A percentile compares a stretch with the other conserved stretches of the same genome.
phyloP scores from a whole-genome alignment of 2,888 invertebrate species.

The Amorpha juglandis region DNA sequence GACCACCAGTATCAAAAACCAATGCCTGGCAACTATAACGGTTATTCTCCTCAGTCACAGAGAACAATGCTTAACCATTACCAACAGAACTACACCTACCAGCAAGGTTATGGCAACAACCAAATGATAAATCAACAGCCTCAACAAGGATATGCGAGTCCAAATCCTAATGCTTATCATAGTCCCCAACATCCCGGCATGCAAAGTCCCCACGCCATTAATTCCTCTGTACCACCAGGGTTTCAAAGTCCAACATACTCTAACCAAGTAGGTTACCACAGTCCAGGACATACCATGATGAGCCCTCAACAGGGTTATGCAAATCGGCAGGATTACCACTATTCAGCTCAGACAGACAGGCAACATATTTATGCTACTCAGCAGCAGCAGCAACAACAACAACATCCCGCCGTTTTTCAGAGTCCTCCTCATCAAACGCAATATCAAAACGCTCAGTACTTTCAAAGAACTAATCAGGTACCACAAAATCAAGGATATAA shows the following conservation, averaged over 20 bases:
- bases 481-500: slow-evolving; percentile 59
- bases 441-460: slow-evolving; percentile 72
- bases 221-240: slow-evolving; percentile 66
- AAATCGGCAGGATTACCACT: slow-evolving; percentile 69
- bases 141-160: slow-evolving; percentile 69
- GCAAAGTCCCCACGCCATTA: slow-evolving; percentile 73
- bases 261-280: slow-evolving; percentile 72
- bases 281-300: slow-evolving; percentile 72
- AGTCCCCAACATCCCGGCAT: slow-evolving; percentile 74
- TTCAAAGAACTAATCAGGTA: slow-evolving; percentile 67
- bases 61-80: slow-evolving; percentile 67
- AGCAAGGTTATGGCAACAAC: slow-evolving; percentile 67
- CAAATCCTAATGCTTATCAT: slow-evolving; percentile 68
- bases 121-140: slow-evolving; percentile 67
- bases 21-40: slow-evolving; percentile 61
- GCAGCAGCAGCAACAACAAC: slow-evolving; percentile 51
- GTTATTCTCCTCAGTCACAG: slow-evolving; percentile 74
- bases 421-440: slow-evolving; percentile 76
- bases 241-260: slow-evolving; percentile 76
- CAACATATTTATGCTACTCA: slow-evolving; percentile 70
- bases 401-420: slow-evolving; percentile 63
- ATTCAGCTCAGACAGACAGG: slow-evolving; percentile 67
- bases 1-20: slow-evolving; percentile 81
- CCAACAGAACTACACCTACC: slow-evolving; percentile 72
- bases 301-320: slow-evolving; percentile 72